Evolutionary conservation across 2,888 invertebrate genomes (phyloP), one percentile per base, ranked within the genome.

Genomic region (Latrodectus hesperus): DNA sequence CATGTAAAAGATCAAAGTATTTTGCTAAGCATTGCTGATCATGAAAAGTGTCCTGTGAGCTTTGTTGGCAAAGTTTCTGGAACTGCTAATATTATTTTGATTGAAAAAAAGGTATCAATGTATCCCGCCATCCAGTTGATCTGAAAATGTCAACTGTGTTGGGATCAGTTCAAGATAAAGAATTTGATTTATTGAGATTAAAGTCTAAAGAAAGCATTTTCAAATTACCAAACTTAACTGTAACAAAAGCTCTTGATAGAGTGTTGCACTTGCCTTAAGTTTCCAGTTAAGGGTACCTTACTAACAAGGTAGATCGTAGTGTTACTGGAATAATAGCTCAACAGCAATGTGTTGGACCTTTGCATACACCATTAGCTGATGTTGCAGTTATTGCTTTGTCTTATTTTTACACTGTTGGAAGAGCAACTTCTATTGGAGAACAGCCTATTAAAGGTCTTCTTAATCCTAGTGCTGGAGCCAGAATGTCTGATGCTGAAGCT

Each of bases 301-400:
- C 98, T 0, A 98, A 96, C 91, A 99, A 99, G 94, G 98, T 90
- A n/a, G 90, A 90, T 60, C 84, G 90, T 71, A 88, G 90, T 87
- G 90, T 90, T 11, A 90, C 90, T 55, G 99, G 99, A 0, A 93
- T 99, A 17, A 94, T 99, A 84, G 99, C 98, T 0, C 99, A 99
- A 92, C 99, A 99, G 91, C 99, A 99, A 92, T 99, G 99, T 92
- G 98, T 99, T 38, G 99, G 99, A 0, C 98, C 99, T 0, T 93
- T 99, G 0, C 99, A 99, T 92, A 97, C 98, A 0, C 99, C 99
- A 0, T 93, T 99, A 9, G 97, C 99, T 0, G 98, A 99, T 93
- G 98, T 96, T 88, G 99, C 97, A 0, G 95, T 99, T 75, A 91
- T 91, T 80, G 97, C n/a, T n/a, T n/a, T n/a, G n/a, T n/a, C n/a